phyloP scores from a whole-genome alignment of 2,113 vertebrate genomes.

The Arenaria interpres region DNA sequence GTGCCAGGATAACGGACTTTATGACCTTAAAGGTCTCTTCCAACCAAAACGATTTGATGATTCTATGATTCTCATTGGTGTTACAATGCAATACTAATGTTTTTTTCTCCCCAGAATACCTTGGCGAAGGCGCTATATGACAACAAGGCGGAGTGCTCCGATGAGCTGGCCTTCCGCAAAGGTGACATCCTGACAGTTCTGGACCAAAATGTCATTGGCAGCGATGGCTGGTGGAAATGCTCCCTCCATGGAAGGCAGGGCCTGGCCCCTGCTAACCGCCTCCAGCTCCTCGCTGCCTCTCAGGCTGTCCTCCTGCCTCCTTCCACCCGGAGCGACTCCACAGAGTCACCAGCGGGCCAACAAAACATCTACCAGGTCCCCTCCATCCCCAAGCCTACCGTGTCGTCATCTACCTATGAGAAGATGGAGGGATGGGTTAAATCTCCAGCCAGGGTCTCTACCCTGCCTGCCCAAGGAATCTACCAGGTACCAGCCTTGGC shows the following conservation, averaged over 20 bases:
- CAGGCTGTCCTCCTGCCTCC: not conserved
- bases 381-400: not conserved
- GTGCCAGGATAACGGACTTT: not conserved
- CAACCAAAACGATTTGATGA: not conserved
- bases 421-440: slow-evolving; percentile 82
- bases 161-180: slow-evolving; percentile 89
- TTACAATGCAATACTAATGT: fast-evolving
- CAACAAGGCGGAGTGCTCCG: slow-evolving; percentile 87
- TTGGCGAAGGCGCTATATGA: slow-evolving; percentile 91
- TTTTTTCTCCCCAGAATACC: slow-evolving; percentile 72
- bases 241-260: slow-evolving; percentile 85
- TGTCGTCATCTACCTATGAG: slow-evolving; percentile 69
- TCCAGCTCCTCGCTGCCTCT: slow-evolving; percentile 74
- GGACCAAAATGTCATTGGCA: slow-evolving; percentile 78
- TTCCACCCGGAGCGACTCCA: fast-evolving
- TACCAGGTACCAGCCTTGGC: slow-evolving; percentile 64
- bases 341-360: not conserved
- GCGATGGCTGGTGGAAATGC: slow-evolving; percentile 92
- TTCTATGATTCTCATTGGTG: not conserved
- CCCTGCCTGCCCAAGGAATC: not conserved
- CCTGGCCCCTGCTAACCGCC: slow-evolving; percentile 90
- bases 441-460: slow-evolving; percentile 7
- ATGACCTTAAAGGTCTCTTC: not conserved
- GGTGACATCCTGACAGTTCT: slow-evolving; percentile 89
- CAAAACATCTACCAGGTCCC: slow-evolving; percentile 81